phyloP scores from a whole-genome alignment of 2,113 vertebrate species.

The Anguilla rostrata region DNA sequence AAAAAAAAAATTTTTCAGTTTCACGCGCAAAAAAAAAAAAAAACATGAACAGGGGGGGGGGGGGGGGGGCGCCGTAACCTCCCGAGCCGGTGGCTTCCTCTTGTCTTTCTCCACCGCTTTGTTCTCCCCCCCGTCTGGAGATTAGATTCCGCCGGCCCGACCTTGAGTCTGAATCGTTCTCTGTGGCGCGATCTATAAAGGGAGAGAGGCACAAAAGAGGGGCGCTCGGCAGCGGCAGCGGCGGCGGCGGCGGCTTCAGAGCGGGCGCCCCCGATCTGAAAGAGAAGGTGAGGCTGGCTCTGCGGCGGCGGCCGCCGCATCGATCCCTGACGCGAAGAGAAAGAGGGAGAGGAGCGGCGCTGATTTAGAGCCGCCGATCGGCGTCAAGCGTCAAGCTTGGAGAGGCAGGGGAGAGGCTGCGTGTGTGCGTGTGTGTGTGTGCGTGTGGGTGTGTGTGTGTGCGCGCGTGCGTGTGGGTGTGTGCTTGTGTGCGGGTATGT shows the following conservation, averaged over 20 bases:
- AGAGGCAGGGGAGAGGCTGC: no score
- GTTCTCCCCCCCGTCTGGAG: background rate
- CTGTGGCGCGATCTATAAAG: slow-evolving; percentile 14
- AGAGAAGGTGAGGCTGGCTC: slow-evolving; percentile 20
- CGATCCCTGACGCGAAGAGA: slow-evolving; percentile 40
- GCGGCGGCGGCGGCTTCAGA: background rate
- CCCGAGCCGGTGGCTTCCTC: background rate
- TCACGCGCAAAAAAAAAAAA: background rate
- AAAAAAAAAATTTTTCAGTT: background rate
- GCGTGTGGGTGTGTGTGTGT: no score
- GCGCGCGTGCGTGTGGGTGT: no score
- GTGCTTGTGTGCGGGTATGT: no score
- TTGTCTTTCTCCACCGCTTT: background rate
- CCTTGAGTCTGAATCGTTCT: slow-evolving; percentile 38
- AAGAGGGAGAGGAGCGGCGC: background rate
- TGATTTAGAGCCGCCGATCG: slow-evolving; percentile 22
- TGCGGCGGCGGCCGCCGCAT: slow-evolving; percentile 30
- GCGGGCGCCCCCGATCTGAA: slow-evolving; percentile 36
- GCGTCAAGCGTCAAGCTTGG: background rate
- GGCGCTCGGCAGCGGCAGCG: no score
- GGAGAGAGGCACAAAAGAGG: slow-evolving; percentile 21
- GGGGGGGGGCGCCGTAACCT: background rate
- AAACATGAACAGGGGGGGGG: background rate
- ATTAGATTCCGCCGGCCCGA: slow-evolving; percentile 41
- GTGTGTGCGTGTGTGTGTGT: no score